These are phyloP conservation scores for Carcina quercana DNA, from an alignment of 2,888 invertebrate genomes.

Conservation along the genomic window DNA sequence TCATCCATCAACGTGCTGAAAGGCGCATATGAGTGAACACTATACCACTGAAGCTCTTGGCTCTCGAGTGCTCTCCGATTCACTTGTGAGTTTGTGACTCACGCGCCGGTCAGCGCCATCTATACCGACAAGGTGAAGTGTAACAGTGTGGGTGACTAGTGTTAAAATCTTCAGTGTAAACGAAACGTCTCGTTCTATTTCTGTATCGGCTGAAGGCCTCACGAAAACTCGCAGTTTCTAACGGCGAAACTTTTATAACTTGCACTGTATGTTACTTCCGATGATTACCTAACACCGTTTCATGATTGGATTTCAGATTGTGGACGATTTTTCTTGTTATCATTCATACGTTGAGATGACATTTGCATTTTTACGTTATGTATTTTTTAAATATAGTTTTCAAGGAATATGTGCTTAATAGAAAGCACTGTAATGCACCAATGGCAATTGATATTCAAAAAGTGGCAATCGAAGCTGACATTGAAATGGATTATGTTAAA, in stretches of 20 bases:
- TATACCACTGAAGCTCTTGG: constrained; percentile 3
- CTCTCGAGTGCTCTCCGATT: constrained; percentile 22
- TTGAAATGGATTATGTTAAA: too few relatives aligned
- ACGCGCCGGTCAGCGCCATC: constrained; percentile 64
- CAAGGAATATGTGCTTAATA: not conserved
- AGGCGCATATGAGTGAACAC: constrained; percentile 24
- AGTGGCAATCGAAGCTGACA: too few relatives aligned
- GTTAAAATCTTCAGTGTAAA: constrained; percentile 60
- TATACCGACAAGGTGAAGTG: constrained; percentile 64
- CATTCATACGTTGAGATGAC: not conserved
- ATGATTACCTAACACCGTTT: constrained; percentile 51
- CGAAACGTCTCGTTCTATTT: constrained; percentile 68
- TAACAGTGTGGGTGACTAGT: constrained; percentile 63
- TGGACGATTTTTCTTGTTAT: not conserved
- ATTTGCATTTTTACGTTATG: not conserved
- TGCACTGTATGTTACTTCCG: constrained; percentile 39
- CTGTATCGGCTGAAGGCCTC: constrained; percentile 61
- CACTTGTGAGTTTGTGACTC: constrained; percentile 49
- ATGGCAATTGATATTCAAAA: too few relatives aligned
- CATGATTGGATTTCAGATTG: constrained; percentile 16
- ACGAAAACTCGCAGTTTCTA: constrained; percentile 35
- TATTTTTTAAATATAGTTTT: too few relatives aligned
- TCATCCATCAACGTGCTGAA: constrained; percentile 17
- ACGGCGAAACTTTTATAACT: constrained; percentile 46
- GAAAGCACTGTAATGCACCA: too few relatives aligned